These are phyloP conservation scores for Folsomia manolachei DNA, from an alignment of 2,888 invertebrate species.

Conservation along the genomic window DNA sequence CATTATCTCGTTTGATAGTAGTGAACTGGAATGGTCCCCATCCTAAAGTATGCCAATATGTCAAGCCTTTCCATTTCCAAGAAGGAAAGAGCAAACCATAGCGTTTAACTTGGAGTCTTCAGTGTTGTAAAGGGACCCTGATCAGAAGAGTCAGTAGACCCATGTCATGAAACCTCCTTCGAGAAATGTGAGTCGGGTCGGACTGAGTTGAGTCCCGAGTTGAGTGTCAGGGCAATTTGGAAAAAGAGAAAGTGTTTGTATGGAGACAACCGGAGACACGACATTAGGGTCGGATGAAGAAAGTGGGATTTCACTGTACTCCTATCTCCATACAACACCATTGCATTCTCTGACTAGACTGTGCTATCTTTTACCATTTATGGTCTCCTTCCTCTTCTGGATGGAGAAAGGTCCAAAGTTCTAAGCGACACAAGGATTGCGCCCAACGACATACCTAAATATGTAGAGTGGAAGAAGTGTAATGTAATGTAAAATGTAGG, in stretches of 20 bases:
- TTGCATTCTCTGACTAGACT: neutral
- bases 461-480: neutral
- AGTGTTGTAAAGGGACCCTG: conserved; percentile 2
- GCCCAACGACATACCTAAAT: neutral
- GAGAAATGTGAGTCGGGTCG: neutral
- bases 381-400: neutral
- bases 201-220: neutral
- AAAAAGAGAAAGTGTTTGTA: neutral
- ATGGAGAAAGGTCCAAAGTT: no score
- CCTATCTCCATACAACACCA: neutral
- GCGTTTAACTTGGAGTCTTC: neutral
- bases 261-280: neutral
- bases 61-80: neutral
- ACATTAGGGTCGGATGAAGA: neutral
- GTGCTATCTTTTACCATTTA: neutral
- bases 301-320: neutral
- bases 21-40: neutral
- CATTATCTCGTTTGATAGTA: neutral
- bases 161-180: no score
- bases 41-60: conserved; percentile 8
- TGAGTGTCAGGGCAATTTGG: conserved; percentile 9
- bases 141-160: no score
- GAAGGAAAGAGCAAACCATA: neutral
- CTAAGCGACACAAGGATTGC: neutral
- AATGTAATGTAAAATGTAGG: neutral